Evolutionary conservation across 2,113 vertebrate species (phyloP), one percentile per base, ranked within the genome.

Genomic region (Oryzias curvinotus): DNA sequence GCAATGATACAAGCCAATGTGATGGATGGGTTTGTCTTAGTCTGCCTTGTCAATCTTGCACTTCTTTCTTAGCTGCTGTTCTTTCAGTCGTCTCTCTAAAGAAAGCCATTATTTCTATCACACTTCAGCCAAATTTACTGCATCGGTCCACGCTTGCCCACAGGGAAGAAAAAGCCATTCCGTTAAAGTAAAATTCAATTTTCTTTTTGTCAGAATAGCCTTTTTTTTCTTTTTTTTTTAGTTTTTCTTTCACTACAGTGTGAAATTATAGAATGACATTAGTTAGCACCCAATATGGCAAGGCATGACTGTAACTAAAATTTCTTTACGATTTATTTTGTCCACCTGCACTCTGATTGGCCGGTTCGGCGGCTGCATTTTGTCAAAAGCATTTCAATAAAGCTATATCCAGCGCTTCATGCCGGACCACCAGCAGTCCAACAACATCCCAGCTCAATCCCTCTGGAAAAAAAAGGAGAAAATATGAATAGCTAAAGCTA

Each of bases 11-110:
- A 82, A 81, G 75, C 52, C 68, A 28, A 51, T 0, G 53, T 89
- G 89, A 90, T 89, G 72, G 87, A 90, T 90, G 72, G 71, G 78
- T 87, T 82, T 83, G 83, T 81, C 69, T 84, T 60, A 47, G 73
- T 68, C 46, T 70, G 71, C 66, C 61, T 28, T 80, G 71, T 81
- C 85, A 73, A 77, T 85, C 73, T 79, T 77, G 73, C 68, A 57
- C 68, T 68, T 71, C 61, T 67, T 66, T 61, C 61, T 57, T 73
- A 14, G 54, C 57, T 67, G 69, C 53, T 51, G 42, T 77, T 65
- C 56, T 78, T 67, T 66, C 70, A 49, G 57, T 71, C 42, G 57
- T 68, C 71, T 72, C 66, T 69, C 54, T 2, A 45, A 71, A 71
- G 75, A 84, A 75, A 85, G 71, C 65, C 77, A 78, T 88, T 84